phyloP scores from a whole-genome alignment of 2,797 vertebrate species.

The Artibeus lituratus region DNA sequence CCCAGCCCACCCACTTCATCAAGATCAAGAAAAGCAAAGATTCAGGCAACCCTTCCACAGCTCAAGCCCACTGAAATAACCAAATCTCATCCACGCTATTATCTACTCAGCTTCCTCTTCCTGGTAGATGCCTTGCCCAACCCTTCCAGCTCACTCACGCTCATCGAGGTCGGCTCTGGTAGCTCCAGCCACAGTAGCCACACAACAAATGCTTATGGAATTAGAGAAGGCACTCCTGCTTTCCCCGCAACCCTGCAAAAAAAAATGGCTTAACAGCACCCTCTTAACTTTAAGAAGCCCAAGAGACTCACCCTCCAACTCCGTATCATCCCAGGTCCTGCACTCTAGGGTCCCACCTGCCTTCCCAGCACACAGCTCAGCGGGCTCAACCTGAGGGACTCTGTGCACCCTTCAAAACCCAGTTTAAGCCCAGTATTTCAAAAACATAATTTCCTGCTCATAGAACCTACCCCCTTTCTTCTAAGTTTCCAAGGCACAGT shows the following conservation, averaged over 20 bases:
- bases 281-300: neutral
- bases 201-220: neutral
- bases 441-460: neutral
- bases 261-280: neutral
- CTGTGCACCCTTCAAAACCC: neutral
- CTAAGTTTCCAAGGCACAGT: neutral
- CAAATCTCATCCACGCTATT: neutral
- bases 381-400: neutral
- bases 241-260: neutral
- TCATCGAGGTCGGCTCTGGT: neutral
- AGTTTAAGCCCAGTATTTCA: neutral
- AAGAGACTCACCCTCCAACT: neutral
- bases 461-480: neutral
- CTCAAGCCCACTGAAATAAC: neutral
- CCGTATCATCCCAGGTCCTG: neutral
- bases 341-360: neutral
- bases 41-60: neutral
- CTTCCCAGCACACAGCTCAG: neutral
- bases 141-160: neutral
- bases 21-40: neutral
- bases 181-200: neutral
- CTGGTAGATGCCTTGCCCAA: neutral
- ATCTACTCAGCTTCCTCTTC: neutral
- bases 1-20: neutral
- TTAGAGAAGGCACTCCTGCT: neutral